Percentiles rank a stretch among this genome's conserved stretches.
Evolutionary conservation across 2,113 vertebrate species (phyloP).

Genomic region (Scatophagus argus): DNA sequence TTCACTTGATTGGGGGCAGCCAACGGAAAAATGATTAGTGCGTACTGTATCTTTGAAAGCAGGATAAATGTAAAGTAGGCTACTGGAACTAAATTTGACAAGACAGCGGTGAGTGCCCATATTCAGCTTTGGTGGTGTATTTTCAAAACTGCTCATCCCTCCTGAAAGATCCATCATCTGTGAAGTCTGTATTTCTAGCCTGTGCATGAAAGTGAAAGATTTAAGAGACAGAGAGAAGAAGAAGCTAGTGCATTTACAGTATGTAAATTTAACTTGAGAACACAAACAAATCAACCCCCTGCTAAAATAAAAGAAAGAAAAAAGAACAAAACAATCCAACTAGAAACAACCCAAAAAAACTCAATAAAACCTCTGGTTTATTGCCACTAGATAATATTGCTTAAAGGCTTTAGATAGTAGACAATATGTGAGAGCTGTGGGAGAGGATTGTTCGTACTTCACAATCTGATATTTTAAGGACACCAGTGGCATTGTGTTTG

Average conservation of each 20-base stretch:
- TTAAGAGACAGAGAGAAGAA: slow-evolving; percentile 1
- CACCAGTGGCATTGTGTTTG: slow-evolving; percentile 1
- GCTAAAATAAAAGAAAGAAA: too few species aligned
- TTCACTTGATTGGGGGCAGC: not conserved
- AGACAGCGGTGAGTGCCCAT: slow-evolving; percentile 25
- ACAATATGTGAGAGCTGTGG: not conserved
- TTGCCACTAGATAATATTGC: slow-evolving; percentile 21
- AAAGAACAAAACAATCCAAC: too few species aligned
- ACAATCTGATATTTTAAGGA: slow-evolving; percentile 23
- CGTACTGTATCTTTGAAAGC: slow-evolving; percentile 15
- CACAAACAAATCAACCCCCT: slow-evolving; percentile 53
- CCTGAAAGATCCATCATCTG: slow-evolving; percentile 53
- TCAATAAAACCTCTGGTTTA: slow-evolving; percentile 18
- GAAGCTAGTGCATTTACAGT: not conserved
- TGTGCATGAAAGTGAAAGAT: not conserved
- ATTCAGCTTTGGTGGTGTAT: slow-evolving; percentile 30
- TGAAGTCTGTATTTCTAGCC: slow-evolving; percentile 29
- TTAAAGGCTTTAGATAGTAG: slow-evolving; percentile 7
- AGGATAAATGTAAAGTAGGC: not conserved
- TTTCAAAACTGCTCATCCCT: slow-evolving; percentile 52
- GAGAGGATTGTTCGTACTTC: slow-evolving; percentile 28
- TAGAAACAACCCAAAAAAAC: too few species aligned
- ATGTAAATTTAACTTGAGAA: slow-evolving; percentile 10
- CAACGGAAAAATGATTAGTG: not conserved
- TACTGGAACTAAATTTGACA: slow-evolving; percentile 7